phyloP scores from a whole-genome alignment of 2,888 invertebrate species.

The Fabriciana adippe region DNA sequence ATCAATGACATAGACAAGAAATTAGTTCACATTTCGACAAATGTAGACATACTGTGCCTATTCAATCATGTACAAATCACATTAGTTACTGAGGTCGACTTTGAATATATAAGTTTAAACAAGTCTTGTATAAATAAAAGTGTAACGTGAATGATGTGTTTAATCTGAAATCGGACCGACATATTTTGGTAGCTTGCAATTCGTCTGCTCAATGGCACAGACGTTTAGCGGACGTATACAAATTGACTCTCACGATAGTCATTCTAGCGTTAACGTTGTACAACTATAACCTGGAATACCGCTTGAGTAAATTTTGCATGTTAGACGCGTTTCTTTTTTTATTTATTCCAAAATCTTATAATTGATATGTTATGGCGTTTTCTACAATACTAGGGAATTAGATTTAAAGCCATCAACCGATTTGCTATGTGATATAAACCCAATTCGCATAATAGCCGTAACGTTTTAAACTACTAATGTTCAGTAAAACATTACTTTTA shows the following conservation, averaged over 20 bases:
- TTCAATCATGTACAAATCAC: too few relatives aligned
- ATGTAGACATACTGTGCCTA: too few relatives aligned
- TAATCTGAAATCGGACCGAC: conserved; percentile 51
- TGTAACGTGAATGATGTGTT: conserved; percentile 53
- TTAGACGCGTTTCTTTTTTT: too few relatives aligned
- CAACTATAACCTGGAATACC: neutral
- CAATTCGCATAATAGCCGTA: conserved; percentile 32
- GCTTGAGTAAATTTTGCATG: neutral
- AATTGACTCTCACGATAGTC: conserved; percentile 44
- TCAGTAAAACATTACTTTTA: neutral
- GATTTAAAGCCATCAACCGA: conserved; percentile 27
- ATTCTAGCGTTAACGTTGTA: conserved; percentile 8
- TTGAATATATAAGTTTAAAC: neutral
- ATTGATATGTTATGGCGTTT: neutral
- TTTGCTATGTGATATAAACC: conserved; percentile 29
- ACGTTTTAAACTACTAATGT: conserved; percentile 16
- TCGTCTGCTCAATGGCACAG: conserved; percentile 46
- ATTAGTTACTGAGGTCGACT: conserved; percentile 1
- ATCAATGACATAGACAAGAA: too few relatives aligned
- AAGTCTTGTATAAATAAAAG: conserved; percentile 19
- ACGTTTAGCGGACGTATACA: conserved; percentile 49
- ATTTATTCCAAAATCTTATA: too few relatives aligned
- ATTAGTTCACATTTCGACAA: too few relatives aligned
- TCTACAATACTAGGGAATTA: neutral
- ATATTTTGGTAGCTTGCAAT: conserved; percentile 42